These are phyloP conservation scores for Sclerodermus sp. DNA, from an alignment of 2,888 invertebrate species.

Conservation along the genomic window DNA sequence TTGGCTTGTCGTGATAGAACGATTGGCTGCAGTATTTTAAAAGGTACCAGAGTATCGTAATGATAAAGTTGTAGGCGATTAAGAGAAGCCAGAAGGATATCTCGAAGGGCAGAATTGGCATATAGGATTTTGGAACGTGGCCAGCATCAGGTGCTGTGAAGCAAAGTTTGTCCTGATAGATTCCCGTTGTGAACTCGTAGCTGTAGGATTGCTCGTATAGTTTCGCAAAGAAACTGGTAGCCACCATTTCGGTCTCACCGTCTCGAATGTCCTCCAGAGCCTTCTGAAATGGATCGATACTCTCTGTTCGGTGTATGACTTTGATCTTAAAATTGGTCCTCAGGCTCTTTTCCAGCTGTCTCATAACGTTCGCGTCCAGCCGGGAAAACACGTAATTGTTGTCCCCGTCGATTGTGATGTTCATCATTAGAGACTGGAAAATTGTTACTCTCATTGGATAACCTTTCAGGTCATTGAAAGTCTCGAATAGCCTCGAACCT, in stretches of 20 bases:
- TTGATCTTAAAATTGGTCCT: constrained; percentile 22
- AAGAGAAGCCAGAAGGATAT: constrained; percentile 29
- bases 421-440: constrained; percentile 39
- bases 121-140: constrained; percentile 29
- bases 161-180: constrained; percentile 35
- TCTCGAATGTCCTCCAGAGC: constrained; percentile 20
- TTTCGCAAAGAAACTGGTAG: constrained; percentile 33
- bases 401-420: constrained; percentile 7
- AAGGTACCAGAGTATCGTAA: constrained; percentile 29
- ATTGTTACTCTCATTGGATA: constrained; percentile 19
- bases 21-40: constrained; percentile 10
- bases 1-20: not conserved
- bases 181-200: constrained; percentile 26
- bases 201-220: constrained; percentile 14
- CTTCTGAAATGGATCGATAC: constrained; percentile 27
- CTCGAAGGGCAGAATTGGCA: constrained; percentile 34
- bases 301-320: not conserved
- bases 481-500: constrained; percentile 16
- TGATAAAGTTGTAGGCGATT: constrained; percentile 21
- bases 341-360: constrained; percentile 22
- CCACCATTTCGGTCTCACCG: constrained; percentile 21
- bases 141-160: constrained; percentile 29
- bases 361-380: constrained; percentile 27
- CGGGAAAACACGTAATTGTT: constrained; percentile 9
- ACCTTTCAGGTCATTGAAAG: constrained; percentile 18